phyloP scores from a whole-genome alignment of 1,140 invertebrate species.

The Scaptodrosophila lebanonensis region DNA sequence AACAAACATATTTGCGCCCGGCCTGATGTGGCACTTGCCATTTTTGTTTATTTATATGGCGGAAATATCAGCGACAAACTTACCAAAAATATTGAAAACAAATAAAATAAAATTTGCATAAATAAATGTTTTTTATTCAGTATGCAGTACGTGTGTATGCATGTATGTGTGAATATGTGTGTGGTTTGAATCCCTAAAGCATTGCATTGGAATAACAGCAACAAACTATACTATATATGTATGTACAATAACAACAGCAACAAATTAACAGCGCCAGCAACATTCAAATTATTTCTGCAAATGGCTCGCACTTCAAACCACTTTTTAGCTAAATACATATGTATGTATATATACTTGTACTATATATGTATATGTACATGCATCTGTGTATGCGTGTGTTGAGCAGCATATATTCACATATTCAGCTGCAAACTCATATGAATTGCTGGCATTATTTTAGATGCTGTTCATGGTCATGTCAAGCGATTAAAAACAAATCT shows the following conservation, averaged over 20 bases:
- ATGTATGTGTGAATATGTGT: slow-evolving; percentile 12
- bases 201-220: slow-evolving; percentile 60
- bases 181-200: slow-evolving; percentile 65
- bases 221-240: no score
- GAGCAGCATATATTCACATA: slow-evolving; percentile 8
- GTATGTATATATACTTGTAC: not conserved
- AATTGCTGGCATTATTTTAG: slow-evolving; percentile 15
- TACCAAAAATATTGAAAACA: slow-evolving; percentile 74
- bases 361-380: not conserved
- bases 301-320: not conserved
- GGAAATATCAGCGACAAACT: slow-evolving; percentile 73
- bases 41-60: slow-evolving; percentile 61
- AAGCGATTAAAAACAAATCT: slow-evolving; percentile 68
- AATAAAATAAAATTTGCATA: slow-evolving; percentile 74
- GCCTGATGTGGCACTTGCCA: slow-evolving; percentile 45
- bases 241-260: slow-evolving; percentile 36
- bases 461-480: slow-evolving; percentile 46
- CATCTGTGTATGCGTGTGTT: no score
- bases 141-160: not conserved
- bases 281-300: slow-evolving; percentile 59
- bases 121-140: slow-evolving; percentile 53
- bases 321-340: slow-evolving; percentile 2
- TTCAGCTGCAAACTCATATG: slow-evolving; percentile 17
- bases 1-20: slow-evolving; percentile 59
- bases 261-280: slow-evolving; percentile 67